Percentiles rank a stretch among this genome's conserved stretches.
phyloP scores from a whole-genome alignment of 1,140 invertebrate genomes.

The Asobara japonica region DNA sequence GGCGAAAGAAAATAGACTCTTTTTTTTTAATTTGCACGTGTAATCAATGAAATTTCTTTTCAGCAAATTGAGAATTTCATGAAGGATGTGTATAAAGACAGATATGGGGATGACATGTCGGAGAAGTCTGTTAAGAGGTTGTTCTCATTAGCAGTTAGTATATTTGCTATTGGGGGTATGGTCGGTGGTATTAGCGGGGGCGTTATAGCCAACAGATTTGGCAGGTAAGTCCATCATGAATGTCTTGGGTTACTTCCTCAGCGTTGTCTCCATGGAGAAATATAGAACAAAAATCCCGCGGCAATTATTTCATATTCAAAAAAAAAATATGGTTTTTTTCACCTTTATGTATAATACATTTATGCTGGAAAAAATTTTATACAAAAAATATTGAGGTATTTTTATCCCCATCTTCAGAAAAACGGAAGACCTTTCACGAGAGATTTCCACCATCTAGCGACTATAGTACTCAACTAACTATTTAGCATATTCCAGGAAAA shows the following conservation, averaged over 20 bases:
- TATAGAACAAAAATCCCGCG: not conserved
- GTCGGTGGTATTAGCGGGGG: conserved; percentile 92
- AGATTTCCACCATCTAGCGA: too few species aligned
- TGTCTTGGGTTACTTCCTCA: not conserved
- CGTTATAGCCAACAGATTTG: conserved; percentile 88
- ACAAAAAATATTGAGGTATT: too few species aligned
- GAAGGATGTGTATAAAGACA: conserved; percentile 83
- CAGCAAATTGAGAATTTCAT: conserved; percentile 94
- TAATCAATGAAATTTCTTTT: conserved; percentile 44
- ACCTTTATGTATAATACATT: too few species aligned
- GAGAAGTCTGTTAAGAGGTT: conserved; percentile 77
- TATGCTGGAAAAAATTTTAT: too few species aligned
- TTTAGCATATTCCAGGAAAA: too few species aligned
- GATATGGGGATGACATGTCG: conserved; percentile 78
- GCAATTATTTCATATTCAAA: too few species aligned
- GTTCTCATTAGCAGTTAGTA: conserved; percentile 91
- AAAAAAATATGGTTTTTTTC: too few species aligned
- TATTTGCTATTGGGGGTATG: conserved; percentile 96
- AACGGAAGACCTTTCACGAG: too few species aligned
- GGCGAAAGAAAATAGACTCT: too few species aligned
- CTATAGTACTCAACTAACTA: too few species aligned
- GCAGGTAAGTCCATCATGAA: conserved; percentile 73
- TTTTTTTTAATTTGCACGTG: too few species aligned
- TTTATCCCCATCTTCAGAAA: too few species aligned
- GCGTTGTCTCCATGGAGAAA: not conserved